Evolutionary conservation across 2,888 invertebrate genomes (phyloP).

Genomic region (Caenorhabditis drosophilae): DNA sequence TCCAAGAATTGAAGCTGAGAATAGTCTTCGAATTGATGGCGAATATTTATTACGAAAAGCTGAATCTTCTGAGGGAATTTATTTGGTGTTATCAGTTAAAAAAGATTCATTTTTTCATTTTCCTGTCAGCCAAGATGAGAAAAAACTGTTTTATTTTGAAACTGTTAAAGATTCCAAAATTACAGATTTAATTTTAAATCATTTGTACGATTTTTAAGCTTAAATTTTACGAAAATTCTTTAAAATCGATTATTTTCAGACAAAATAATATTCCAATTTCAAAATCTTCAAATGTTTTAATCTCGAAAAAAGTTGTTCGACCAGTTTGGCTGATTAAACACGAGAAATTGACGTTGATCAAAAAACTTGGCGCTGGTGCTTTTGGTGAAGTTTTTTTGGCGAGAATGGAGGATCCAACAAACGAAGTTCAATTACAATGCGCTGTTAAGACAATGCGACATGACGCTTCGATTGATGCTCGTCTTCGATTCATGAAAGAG

Average conservation of each 20-base stretch:
- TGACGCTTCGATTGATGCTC: slow-evolving; percentile 41
- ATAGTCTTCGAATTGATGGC: slow-evolving; percentile 45
- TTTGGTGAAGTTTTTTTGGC: slow-evolving; percentile 53
- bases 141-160: slow-evolving; percentile 16
- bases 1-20: slow-evolving; percentile 53
- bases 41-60: slow-evolving; percentile 56
- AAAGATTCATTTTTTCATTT: slow-evolving; percentile 15
- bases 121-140: slow-evolving; percentile 13
- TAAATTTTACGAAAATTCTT: too few relatives aligned
- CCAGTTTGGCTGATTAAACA: slow-evolving; percentile 55
- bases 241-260: slow-evolving; percentile 30
- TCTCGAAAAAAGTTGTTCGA: slow-evolving; percentile 30
- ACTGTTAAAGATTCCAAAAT: slow-evolving; percentile 11
- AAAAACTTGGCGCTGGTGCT: slow-evolving; percentile 56
- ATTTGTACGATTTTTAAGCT: slow-evolving; percentile 19
- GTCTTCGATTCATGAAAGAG: slow-evolving; percentile 58
- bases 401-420: slow-evolving; percentile 25
- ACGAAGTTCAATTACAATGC: slow-evolving; percentile 43
- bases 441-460: slow-evolving; percentile 61
- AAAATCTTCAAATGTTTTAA: slow-evolving; percentile 11
- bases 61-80: slow-evolving; percentile 32
- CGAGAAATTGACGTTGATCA: slow-evolving; percentile 47
- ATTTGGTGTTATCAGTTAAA: slow-evolving; percentile 14
- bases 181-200: slow-evolving; percentile 9
- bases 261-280: slow-evolving; percentile 35